Conservation (phyloP, 2,797 vertebrate genomes). For the Chelmon rostratus region DNA sequence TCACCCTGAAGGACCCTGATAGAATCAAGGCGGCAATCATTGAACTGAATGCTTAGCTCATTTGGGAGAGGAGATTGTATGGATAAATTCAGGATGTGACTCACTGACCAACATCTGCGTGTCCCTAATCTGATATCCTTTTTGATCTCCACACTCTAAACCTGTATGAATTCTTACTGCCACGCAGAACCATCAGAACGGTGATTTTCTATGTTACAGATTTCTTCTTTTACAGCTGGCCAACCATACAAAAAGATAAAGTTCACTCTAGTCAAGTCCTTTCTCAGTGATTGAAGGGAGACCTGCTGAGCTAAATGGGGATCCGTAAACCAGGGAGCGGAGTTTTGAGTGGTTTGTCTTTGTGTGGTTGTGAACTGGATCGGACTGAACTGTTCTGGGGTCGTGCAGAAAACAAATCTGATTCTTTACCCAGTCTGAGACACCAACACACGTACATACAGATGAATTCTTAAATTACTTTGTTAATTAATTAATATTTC, state of each 20-base stretch:
- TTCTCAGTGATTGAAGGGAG: not conserved
- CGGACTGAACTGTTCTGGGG: no score
- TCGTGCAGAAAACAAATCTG: no score
- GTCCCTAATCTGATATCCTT: conserved; percentile 41
- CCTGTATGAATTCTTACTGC: not conserved
- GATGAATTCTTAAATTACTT: no score
- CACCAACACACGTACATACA: no score
- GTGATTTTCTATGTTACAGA: not conserved
- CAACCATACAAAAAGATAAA: not conserved
- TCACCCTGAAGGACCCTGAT: conserved; percentile 41
- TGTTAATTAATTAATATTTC: no score
- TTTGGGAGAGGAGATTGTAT: conserved; percentile 42
- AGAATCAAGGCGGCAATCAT: conserved; percentile 57
- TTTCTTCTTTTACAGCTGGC: not conserved
- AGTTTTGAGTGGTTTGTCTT: no score
- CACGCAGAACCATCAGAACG: not conserved
- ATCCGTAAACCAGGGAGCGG: no score
- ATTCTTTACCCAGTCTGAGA: no score
- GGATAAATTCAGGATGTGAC: conserved; percentile 42
- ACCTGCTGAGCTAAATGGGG: no score
- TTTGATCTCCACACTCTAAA: conserved; percentile 23
- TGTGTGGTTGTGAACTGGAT: no score
- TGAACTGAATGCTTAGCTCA: conserved; percentile 31
- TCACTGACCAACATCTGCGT: conserved; percentile 43
- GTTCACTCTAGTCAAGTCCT: not conserved